A percentile compares a stretch with the other conserved stretches of the same genome.
Conservation (phyloP, 2,888 invertebrate genomes). For the Eilema griseolum region DNA sequence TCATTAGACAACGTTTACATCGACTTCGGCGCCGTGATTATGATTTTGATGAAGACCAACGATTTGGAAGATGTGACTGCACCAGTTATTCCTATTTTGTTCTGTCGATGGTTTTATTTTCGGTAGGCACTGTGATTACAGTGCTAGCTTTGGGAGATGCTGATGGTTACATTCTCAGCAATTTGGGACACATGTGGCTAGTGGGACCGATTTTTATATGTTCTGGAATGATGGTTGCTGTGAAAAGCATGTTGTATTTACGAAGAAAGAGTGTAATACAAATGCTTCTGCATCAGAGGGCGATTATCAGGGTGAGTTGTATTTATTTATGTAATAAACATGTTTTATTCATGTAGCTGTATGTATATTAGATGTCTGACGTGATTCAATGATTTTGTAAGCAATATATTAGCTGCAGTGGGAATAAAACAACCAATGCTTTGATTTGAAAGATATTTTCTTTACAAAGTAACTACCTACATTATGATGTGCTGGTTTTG, state of each 20-base stretch:
- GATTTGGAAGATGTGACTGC: conserved; percentile 89
- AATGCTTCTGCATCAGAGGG: conserved; percentile 88
- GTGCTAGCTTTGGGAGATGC: conserved; percentile 88
- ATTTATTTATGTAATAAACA: background rate
- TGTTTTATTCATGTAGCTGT: background rate
- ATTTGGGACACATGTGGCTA: conserved; percentile 90
- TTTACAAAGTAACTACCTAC: background rate
- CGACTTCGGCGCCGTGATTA: conserved; percentile 87
- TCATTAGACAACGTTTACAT: conserved; percentile 87
- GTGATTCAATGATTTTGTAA: background rate
- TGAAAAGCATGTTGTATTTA: conserved; percentile 89
- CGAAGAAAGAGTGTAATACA: conserved; percentile 89
- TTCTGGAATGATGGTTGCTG: conserved; percentile 90
- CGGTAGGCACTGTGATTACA: conserved; percentile 89
- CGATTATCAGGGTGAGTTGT: conserved; percentile 86
- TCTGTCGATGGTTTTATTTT: conserved; percentile 88
- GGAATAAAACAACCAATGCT: background rate
- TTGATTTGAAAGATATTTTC: background rate
- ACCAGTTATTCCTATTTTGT: conserved; percentile 89
- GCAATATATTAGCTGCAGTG: background rate
- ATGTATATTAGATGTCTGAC: background rate
- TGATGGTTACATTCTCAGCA: conserved; percentile 87
- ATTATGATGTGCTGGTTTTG: background rate
- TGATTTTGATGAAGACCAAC: conserved; percentile 87
- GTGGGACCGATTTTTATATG: conserved; percentile 90